These are phyloP conservation scores for Pedetes capensis DNA, from an alignment of 2,113 vertebrate species.

Conservation along the genomic window DNA sequence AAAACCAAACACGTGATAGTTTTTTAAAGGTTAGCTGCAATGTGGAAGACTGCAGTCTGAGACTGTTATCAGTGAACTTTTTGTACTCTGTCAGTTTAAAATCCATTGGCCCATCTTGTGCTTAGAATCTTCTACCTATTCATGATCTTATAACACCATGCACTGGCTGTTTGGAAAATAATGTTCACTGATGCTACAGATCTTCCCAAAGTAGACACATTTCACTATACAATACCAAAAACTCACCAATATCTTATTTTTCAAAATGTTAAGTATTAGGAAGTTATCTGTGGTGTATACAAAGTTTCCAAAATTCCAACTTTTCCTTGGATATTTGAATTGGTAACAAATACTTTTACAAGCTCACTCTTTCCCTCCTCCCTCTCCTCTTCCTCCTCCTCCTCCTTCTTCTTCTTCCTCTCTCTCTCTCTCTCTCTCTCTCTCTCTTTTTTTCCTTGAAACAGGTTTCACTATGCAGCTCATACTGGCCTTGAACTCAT, in stretches of 20 bases:
- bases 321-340: neutral
- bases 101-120: neutral
- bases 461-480: too few species aligned
- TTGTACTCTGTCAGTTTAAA: neutral
- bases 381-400: neutral
- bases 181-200: neutral
- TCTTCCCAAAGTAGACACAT: neutral
- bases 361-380: neutral
- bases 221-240: neutral
- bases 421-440: neutral
- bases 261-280: neutral
- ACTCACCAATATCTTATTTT: neutral
- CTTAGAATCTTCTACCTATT: neutral
- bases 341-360: neutral
- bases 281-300: neutral
- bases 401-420: neutral
- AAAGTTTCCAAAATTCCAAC: neutral
- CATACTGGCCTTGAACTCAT: too few species aligned
- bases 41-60: neutral
- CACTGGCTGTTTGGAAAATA: constrained; percentile 17
- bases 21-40: neutral
- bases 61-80: neutral
- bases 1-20: neutral
- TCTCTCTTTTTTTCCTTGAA: neutral
- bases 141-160: neutral